Base-by-base conservation (phyloP, 1,140 invertebrate genomes). In the Drosophila micromelanica region DNA sequence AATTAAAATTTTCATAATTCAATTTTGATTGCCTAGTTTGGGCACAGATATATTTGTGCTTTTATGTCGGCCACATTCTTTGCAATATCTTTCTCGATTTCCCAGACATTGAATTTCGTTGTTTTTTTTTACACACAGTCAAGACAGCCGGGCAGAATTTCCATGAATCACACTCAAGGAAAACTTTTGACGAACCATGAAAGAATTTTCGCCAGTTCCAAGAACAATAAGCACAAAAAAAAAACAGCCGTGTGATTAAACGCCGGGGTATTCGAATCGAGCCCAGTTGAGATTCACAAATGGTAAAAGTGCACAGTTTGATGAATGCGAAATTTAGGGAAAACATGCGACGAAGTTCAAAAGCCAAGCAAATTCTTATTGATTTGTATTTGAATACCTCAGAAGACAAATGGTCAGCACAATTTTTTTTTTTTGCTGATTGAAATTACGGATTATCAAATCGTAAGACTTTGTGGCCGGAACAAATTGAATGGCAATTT, bases 1-100 rank as follows among this genome's bases (percentile, higher is more conserved):
- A 70, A 82, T 82, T 78, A 78, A 64, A 76, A 86, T 65, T 52
- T 60, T 82, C 70, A 70, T 76, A 79, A 82, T 82, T 79, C 20
- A 51, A 54, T 75, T 87, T 87, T 87, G 71, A 86, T 87, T 64
- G 75, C 75, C 55, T 20, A 40, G 63, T 76, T 69, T 59, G 15
- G 15, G 11, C 37, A 45, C 40, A 60, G 32, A 35, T 46, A 35
- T 51, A 48, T 62, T 5, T 71, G 42, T 43, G 54, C 52, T 73
- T 70, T 86, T 61, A 65, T 80, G 72, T 65, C 64, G 60, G 51
- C 12, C 51, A 43, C 42, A 74, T 80, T 80, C 73, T 56, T 62
- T 71, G 40, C 56, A 64, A 64, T 71, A 68, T 63, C 62, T 71
- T 54, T 42, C 30, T 46, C 46, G 49, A 60, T 40, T 75, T 85